Conservation (phyloP, 1,140 invertebrate genomes). For the Drosophila navojoa region DNA sequence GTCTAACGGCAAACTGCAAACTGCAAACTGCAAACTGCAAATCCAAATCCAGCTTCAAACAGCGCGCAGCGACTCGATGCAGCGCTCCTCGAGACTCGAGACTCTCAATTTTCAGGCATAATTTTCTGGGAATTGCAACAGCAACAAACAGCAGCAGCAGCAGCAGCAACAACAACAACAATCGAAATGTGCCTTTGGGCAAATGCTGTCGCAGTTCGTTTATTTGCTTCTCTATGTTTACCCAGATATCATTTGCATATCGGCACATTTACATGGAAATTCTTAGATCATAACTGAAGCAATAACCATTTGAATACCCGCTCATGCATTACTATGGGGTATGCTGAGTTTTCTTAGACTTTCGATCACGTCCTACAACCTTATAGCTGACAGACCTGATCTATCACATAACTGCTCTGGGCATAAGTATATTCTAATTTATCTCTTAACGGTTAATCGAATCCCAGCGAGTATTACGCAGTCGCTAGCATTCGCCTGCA, state of each 20-base stretch:
- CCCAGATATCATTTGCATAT: conserved; percentile 57
- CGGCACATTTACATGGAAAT: conserved; percentile 51
- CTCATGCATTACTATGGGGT: too few species aligned
- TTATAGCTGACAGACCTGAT: too few species aligned
- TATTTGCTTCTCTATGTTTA: conserved; percentile 41
- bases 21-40: too few species aligned
- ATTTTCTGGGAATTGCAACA: conserved; percentile 67
- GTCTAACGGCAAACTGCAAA: conserved; percentile 1
- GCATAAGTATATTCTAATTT: too few species aligned
- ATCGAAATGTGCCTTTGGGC: conserved; percentile 32
- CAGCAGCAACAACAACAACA: conserved; percentile 16
- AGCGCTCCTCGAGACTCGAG: conserved; percentile 9
- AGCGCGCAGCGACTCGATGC: conserved; percentile 5
- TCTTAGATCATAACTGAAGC: conserved; percentile 34
- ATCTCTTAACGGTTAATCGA: too few species aligned
- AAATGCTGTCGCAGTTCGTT: conserved; percentile 43
- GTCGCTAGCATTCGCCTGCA: background rate
- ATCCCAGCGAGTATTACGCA: too few species aligned
- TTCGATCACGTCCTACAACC: too few species aligned
- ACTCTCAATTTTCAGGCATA: conserved; percentile 62
- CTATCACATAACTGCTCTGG: too few species aligned
- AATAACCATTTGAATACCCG: conserved; percentile 23
- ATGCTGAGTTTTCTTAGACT: too few species aligned
- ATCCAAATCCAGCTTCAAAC: conserved; percentile 12
- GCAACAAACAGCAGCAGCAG: conserved; percentile 20